A percentile compares a stretch with the other conserved stretches of the same genome.
phyloP scores from a whole-genome alignment of 2,888 invertebrate species.

The Thereva unica region DNA sequence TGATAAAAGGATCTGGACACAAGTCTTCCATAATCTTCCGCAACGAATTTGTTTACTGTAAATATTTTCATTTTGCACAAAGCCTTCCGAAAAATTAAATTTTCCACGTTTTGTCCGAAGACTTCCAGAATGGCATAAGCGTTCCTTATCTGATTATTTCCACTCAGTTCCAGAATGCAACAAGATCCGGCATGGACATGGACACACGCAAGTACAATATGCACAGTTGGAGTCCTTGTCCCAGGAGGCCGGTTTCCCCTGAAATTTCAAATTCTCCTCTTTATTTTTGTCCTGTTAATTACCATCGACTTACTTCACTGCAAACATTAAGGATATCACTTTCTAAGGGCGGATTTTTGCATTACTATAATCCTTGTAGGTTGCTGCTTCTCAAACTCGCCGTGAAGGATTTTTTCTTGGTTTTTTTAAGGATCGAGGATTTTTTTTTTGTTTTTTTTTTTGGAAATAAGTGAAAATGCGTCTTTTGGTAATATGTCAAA shows the following conservation, averaged over 20 bases:
- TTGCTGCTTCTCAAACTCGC: slow-evolving; percentile 2
- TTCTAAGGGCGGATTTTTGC: not conserved
- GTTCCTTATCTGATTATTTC: not conserved
- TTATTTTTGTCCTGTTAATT: slow-evolving; percentile 18
- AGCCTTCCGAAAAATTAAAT: slow-evolving; percentile 21
- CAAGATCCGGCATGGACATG: too few species aligned
- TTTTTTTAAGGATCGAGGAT: not conserved
- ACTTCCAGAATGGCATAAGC: slow-evolving; percentile 8
- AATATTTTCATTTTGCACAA: slow-evolving; percentile 28
- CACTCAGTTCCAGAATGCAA: too few species aligned
- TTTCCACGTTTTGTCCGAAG: slow-evolving; percentile 17
- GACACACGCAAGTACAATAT: too few species aligned
- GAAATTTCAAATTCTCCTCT: slow-evolving; percentile 4
- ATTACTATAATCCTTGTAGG: slow-evolving; percentile 20
- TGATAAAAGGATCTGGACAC: not conserved
- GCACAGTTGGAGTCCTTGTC: too few species aligned
- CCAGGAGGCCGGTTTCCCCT: slow-evolving; percentile 1
- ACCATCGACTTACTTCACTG: slow-evolving; percentile 6
- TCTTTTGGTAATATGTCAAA: slow-evolving; percentile 3
- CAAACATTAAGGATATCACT: slow-evolving; percentile 9
- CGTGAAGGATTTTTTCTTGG: not conserved
- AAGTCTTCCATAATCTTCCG: slow-evolving; percentile 14
- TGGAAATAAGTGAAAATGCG: slow-evolving; percentile 24
- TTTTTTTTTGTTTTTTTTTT: slow-evolving; percentile 29
- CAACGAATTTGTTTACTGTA: slow-evolving; percentile 28